Evolutionary conservation across 2,888 invertebrate genomes (phyloP), one percentile per base, ranked within the genome.

Genomic region (Latheticus oryzae): DNA sequence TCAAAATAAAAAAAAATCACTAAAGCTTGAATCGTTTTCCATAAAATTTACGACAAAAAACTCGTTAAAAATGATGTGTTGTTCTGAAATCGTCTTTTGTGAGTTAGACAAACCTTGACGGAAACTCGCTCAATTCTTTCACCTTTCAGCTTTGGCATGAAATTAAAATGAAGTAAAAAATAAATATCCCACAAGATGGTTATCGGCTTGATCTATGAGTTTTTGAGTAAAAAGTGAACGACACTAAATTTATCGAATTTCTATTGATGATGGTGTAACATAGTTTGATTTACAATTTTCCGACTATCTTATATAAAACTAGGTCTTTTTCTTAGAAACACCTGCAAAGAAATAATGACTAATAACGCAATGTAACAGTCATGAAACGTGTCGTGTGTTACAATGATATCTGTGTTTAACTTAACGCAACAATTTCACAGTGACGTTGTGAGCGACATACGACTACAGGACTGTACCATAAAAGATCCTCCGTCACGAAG

Each of bases 401-500:
- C 47, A 47, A 28, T 16, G 28, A 47, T 47, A 47, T 47, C 32
- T 47, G 19, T 47, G 47, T 47, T 47, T 35, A 24, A 47, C 17
- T 45, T 40, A 38, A 38, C 17, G 32, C 16, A 47, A 47, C 33
- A 24, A 47, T 47, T 35, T 15, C 35, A 23, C 35, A 16, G 21
- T 42, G 42, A 26, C 45, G 45, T 45, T 45, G 16, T 32, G 32
- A 30, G 8, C 32, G 45, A 47, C 42, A 13, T 42, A 28, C 42
- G 28, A 23, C 23, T 26, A 42, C 26, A 5, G 8, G 5, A 15
- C 7, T 21, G 30, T 24, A 47, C 32, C 45, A 42, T 30, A 35
- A 47, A 47, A 47, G n/a, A 47, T 47, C 47, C 23, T 33, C 35
- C 47, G 47, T 47, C 47, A 47, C 47, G 33, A 47, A 19, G 28